Base-by-base conservation (phyloP, 2,888 invertebrate species). In the Penaeus monodon region DNA sequence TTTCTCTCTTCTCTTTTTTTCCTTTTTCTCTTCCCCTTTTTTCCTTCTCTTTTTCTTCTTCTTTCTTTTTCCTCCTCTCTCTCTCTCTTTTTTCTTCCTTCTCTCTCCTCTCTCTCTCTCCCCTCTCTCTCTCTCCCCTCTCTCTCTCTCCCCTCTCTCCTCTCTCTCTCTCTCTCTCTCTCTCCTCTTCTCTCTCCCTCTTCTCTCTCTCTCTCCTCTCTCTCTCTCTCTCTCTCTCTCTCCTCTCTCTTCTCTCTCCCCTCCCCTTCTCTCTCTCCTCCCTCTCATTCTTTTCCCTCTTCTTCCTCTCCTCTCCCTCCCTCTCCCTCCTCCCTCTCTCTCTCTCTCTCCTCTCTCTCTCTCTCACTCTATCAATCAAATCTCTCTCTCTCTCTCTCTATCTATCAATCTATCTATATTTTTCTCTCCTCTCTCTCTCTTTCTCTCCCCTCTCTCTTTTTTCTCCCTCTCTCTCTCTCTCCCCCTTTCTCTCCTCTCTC, bases 401-500 rank as follows among this genome's bases (percentile, higher is more conserved):
- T 33, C 1, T 33, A 33, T 33, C 1, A 2, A 33, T 33, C 1
- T 33, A 33, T 33, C 1, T 33, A 33, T 33, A 33, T 33, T 3
- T n/a, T n/a, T n/a, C n/a, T n/a, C n/a, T n/a, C n/a, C 22, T 8
- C 65, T 6, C 7, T 24, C 24, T 24, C 57, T 38, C 33, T 38
- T 6, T 38, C 33, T 38, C 33, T 38, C 33, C 6, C 73, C 8
- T 4, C 8, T n/a, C n/a, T n/a, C n/a, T n/a, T n/a, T n/a, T n/a
- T n/a, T n/a, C 73, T 27, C n/a, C 1, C 27, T 24, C 76, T 20
- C 17, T 49, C 49, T n/a, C n/a, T n/a, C 27, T 17, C 17, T 7
- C 7, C 17, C 91, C 92, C n/a, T n/a, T n/a, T 33, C 3, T 33
- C 33, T n/a, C 3, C 33, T 33, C 3, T 33, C 33, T 33, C 33